Percentiles rank a stretch among this genome's conserved stretches.
Conservation (phyloP, 2,888 invertebrate species). For the Monoplex corrugatus region DNA sequence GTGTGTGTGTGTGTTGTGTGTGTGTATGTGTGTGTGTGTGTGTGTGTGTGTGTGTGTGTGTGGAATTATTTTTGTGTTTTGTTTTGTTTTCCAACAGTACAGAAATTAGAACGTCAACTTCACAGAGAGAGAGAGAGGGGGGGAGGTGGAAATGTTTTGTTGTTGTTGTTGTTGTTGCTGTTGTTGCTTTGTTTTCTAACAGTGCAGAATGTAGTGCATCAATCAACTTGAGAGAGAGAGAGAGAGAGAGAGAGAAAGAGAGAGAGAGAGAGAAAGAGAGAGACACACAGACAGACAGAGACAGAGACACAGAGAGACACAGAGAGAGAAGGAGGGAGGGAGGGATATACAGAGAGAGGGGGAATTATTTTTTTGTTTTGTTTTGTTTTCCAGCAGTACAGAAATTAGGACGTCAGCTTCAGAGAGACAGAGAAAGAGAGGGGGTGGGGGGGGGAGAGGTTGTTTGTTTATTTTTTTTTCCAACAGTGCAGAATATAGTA, state of each 20-base stretch:
- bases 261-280: not conserved
- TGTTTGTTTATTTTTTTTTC: no score
- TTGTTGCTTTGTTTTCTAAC: no score
- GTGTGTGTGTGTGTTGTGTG: no score
- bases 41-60: no score
- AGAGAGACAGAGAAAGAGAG: not conserved
- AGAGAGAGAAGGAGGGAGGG: not conserved
- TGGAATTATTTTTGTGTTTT: no score
- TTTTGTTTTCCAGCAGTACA: no score
- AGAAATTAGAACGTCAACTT: not conserved
- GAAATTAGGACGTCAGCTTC: not conserved
- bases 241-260: not conserved
- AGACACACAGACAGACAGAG: slow-evolving; percentile 10
- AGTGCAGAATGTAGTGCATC: not conserved
- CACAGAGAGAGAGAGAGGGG: not conserved
- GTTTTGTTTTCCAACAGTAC: no score
- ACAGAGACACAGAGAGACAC: not conserved
- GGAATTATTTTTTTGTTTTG: no score
- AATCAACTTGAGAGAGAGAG: not conserved
- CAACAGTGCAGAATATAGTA: not conserved
- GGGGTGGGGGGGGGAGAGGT: not conserved
- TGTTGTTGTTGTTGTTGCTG: no score
- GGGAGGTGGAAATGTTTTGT: not conserved
- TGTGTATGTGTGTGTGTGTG: no score
- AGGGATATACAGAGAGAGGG: not conserved